Conservation (phyloP, 1,140 invertebrate genomes). For the Drosophila repleta region DNA sequence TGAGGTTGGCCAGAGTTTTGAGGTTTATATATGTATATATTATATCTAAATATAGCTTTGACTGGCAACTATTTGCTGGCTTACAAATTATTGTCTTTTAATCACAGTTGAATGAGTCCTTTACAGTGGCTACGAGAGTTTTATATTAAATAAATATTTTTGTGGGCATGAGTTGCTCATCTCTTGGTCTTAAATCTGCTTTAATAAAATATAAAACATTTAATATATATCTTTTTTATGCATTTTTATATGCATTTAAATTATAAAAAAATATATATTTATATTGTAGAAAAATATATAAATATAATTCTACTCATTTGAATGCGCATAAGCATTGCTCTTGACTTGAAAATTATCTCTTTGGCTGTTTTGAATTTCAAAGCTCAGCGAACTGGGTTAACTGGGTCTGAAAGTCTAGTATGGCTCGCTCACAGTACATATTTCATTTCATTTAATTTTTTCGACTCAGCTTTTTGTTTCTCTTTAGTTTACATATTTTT, state of each 20-base stretch:
- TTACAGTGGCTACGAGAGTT: too few relatives aligned
- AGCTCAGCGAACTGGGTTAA: slow-evolving; percentile 12
- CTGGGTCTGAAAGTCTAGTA: background rate
- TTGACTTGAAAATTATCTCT: background rate
- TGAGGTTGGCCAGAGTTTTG: background rate
- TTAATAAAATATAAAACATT: too few relatives aligned
- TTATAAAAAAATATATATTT: too few relatives aligned
- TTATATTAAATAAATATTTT: too few relatives aligned
- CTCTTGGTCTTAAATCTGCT: too few relatives aligned
- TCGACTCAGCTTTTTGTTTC: slow-evolving; percentile 20
- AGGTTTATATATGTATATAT: background rate
- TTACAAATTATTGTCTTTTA: too few relatives aligned
- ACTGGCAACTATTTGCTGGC: background rate
- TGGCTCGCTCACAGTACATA: background rate
- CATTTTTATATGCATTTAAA: too few relatives aligned
- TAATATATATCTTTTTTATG: too few relatives aligned
- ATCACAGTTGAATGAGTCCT: too few relatives aligned
- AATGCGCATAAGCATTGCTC: background rate
- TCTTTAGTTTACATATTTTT: slow-evolving; percentile 20
- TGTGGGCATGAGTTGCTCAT: too few relatives aligned
- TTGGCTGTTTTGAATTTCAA: slow-evolving; percentile 3
- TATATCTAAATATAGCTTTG: background rate
- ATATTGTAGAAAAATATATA: background rate
- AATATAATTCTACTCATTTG: background rate
- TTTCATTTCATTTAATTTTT: slow-evolving; percentile 14